phyloP scores from a whole-genome alignment of 2,797 vertebrate species.

The Sebastes dallii region DNA sequence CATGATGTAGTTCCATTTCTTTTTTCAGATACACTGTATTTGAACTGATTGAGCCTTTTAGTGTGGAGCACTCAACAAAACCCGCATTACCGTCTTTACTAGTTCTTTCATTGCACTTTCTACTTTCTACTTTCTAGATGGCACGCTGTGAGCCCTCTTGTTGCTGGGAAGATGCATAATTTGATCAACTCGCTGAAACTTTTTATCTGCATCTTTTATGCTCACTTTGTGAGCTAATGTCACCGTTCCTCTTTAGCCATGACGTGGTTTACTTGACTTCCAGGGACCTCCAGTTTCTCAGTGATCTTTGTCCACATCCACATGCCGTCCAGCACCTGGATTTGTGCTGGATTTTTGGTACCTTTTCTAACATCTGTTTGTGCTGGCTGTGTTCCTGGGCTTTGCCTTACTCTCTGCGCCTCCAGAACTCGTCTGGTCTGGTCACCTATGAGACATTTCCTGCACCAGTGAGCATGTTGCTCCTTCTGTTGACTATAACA shows the following conservation, averaged over 20 bases:
- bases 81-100: not conserved
- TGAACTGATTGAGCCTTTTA: not conserved
- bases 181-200: not conserved
- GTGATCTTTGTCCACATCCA: not conserved
- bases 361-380: conserved; percentile 49
- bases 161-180: not conserved
- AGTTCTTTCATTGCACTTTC: not conserved
- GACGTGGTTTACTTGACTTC: not conserved
- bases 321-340: not conserved
- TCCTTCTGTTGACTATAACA: conserved; percentile 2
- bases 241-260: not conserved
- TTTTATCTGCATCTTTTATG: not conserved
- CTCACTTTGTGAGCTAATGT: not conserved
- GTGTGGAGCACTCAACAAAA: not conserved
- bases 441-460: conserved; percentile 8
- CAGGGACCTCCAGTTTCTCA: not conserved
- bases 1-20: not conserved
- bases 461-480: not conserved
- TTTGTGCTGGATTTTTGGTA: conserved; percentile 18
- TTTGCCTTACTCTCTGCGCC: conserved; percentile 10
- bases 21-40: not conserved
- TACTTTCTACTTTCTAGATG: not conserved
- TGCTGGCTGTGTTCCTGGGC: conserved; percentile 36
- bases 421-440: conserved; percentile 21
- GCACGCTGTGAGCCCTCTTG: not conserved